Evolutionary conservation across 1,140 invertebrate genomes (phyloP), one percentile per base, ranked within the genome.

Genomic region (Schlechtendalia chinensis): DNA sequence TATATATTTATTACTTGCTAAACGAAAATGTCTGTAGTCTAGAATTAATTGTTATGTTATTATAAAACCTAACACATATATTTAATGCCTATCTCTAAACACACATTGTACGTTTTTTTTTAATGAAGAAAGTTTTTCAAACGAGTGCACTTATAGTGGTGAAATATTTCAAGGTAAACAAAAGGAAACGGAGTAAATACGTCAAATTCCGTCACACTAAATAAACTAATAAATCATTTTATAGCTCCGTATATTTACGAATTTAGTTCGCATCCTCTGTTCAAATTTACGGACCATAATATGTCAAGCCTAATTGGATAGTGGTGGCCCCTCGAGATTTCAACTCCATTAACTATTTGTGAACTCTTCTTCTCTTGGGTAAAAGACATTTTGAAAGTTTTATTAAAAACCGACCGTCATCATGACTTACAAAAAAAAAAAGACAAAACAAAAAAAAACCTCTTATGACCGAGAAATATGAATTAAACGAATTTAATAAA

Each of bases 251-350:
- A 53, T 32, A 69, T 69, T 69, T 27, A 53, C 19, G 50, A 54
- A 56, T 74, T 12, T 74, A 69, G 32, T 47, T 69, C 14, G 14
- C 14, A 19, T 50, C n/a, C 1, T 50, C 22, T 6, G 45, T 74
- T 74, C 17, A 56, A 77, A 77, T 58, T 59, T 77, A 77, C 39
- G 54, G 19, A 22, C 54, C n/a, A 16, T 58, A 77, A 77, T 77
- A 77, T 77, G 74, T 59, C 32, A 59, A 61, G 29, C 32, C 32
- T 59, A 77, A 77, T 77, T 59, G 74, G 74, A 24, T 24, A 39
- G 74, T 45, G 56, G 32, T 77, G 19, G 29, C 6, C 53, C 32
- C 29, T 17, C 56, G n/a, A 69, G 39, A 16, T 69, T 50, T 69
- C 39, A 27, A 16, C 45, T 69, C 14, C 12, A 69, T 50, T 50